Evolutionary conservation across 2,888 invertebrate species (phyloP).

Genomic region (Brachycybe producta): DNA sequence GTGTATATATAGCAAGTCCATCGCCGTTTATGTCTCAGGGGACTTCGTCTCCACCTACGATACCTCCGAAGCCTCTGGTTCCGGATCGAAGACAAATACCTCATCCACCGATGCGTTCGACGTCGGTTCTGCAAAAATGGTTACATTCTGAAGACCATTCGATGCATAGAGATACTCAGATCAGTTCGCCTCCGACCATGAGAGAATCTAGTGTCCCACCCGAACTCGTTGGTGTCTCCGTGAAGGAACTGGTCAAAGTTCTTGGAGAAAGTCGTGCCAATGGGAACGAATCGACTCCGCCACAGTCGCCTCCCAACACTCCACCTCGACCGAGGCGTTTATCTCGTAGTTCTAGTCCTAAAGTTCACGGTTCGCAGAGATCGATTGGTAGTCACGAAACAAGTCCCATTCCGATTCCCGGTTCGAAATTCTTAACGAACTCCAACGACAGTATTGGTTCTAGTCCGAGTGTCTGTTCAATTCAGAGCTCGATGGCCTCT

Average conservation of each 20-base stretch:
- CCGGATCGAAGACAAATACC: not conserved
- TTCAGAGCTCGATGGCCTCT: not conserved
- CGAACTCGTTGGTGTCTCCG: constrained; percentile 50
- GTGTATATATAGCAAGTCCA: constrained; percentile 29
- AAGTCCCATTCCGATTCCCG: constrained; percentile 26
- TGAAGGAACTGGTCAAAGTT: constrained; percentile 57
- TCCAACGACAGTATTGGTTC: constrained; percentile 16
- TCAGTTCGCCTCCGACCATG: not conserved
- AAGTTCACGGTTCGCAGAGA: constrained; percentile 19
- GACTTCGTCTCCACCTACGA: constrained; percentile 29
- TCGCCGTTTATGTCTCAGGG: too few relatives aligned
- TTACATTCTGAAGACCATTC: constrained; percentile 21
- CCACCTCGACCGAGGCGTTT: constrained; percentile 30
- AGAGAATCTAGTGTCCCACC: constrained; percentile 30
- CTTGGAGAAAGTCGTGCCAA: constrained; percentile 63
- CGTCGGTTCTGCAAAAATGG: constrained; percentile 23
- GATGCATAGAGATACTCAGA: not conserved
- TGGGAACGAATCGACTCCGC: constrained; percentile 60
- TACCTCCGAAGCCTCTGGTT: constrained; percentile 29
- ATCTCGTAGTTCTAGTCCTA: constrained; percentile 34
- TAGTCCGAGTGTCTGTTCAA: not conserved
- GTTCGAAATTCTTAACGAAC: constrained; percentile 15
- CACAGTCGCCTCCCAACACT: constrained; percentile 48
- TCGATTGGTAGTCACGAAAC: constrained; percentile 22
- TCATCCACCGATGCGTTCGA: not conserved